A percentile compares a stretch with the other conserved stretches of the same genome.
These are phyloP conservation scores for Hyppa rectilinea DNA, from an alignment of 2,888 invertebrate species.

Conservation along the genomic window DNA sequence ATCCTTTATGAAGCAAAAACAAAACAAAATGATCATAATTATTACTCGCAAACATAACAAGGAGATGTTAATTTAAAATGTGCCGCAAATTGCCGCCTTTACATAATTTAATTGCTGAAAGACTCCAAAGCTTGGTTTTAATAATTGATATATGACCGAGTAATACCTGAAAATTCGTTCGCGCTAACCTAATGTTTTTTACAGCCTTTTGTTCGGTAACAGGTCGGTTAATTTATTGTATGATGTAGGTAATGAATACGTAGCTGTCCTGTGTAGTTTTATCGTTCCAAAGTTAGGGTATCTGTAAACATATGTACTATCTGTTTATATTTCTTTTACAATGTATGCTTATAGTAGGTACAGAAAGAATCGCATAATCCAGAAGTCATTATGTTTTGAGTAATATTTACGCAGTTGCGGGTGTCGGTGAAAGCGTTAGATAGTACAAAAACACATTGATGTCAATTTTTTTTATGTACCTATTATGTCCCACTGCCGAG, in stretches of 20 bases:
- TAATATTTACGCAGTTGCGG: too few species aligned
- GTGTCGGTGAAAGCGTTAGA: too few species aligned
- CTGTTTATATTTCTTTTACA: neutral
- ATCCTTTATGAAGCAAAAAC: slow-evolving; percentile 1
- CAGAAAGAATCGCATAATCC: neutral
- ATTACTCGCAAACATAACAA: slow-evolving; percentile 22
- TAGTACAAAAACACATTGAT: too few species aligned
- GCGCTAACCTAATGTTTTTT: slow-evolving; percentile 21
- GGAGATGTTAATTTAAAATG: slow-evolving; percentile 57
- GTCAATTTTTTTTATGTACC: too few species aligned
- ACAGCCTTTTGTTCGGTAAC: slow-evolving; percentile 12
- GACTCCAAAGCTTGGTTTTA: slow-evolving; percentile 52
- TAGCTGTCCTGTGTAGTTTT: neutral
- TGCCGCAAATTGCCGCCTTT: slow-evolving; percentile 37
- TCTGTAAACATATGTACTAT: neutral
- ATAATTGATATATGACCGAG: slow-evolving; percentile 55
- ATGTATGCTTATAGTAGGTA: neutral
- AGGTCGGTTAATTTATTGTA: slow-evolving; percentile 13
- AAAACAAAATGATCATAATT: slow-evolving; percentile 27
- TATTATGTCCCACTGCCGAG: too few species aligned
- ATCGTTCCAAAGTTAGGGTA: neutral
- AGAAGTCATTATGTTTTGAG: too few species aligned
- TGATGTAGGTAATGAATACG: slow-evolving; percentile 1
- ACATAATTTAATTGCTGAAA: slow-evolving; percentile 59
- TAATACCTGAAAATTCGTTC: slow-evolving; percentile 26